A percentile compares a stretch with the other conserved stretches of the same genome.
Evolutionary conservation across 2,113 vertebrate genomes (phyloP).

Genomic region (Oryzias curvinotus): DNA sequence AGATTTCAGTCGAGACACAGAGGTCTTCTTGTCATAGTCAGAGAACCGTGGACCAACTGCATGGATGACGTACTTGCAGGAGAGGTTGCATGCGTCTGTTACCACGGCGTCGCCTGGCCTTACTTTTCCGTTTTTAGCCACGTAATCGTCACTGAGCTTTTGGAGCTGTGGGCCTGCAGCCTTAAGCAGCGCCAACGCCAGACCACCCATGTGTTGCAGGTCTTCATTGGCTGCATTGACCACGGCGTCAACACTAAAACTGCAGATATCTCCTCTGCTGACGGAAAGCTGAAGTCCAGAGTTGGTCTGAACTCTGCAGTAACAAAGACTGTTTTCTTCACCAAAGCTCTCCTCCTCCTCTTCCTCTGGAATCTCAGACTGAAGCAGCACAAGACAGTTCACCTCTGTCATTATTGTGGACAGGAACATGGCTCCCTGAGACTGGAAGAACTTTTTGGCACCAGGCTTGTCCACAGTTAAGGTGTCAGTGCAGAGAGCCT

Average conservation of each 20-base stretch:
- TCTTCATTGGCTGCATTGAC: slow-evolving; percentile 87
- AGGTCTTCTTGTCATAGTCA: rapidly evolving
- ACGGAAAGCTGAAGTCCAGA: slow-evolving; percentile 74
- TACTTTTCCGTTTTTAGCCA: slow-evolving; percentile 40
- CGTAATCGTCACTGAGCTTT: slow-evolving; percentile 62
- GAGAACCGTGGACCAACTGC: slow-evolving; percentile 83
- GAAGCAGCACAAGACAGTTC: slow-evolving; percentile 75
- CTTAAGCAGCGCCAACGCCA: slow-evolving; percentile 71
- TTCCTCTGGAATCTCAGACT: slow-evolving; percentile 32
- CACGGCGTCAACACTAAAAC: slow-evolving; percentile 75
- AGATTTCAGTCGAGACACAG: slow-evolving; percentile 46
- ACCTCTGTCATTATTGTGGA: slow-evolving; percentile 50
- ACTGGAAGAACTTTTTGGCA: slow-evolving; percentile 77
- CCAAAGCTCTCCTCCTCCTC: slow-evolving; percentile 13
- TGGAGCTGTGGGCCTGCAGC: slow-evolving; percentile 84
- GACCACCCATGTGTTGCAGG: slow-evolving; percentile 74
- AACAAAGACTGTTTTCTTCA: not conserved
- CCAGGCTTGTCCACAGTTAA: slow-evolving; percentile 80
- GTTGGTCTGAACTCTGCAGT: slow-evolving; percentile 50
- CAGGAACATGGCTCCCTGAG: slow-evolving; percentile 44
- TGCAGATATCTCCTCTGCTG: slow-evolving; percentile 73
- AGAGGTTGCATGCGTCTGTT: slow-evolving; percentile 72
- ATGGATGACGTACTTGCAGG: slow-evolving; percentile 82
- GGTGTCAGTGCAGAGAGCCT: slow-evolving; percentile 53
- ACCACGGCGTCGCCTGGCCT: slow-evolving; percentile 51